phyloP scores from a whole-genome alignment of 2,797 vertebrate species.

The Cyclopterus lumpus region DNA sequence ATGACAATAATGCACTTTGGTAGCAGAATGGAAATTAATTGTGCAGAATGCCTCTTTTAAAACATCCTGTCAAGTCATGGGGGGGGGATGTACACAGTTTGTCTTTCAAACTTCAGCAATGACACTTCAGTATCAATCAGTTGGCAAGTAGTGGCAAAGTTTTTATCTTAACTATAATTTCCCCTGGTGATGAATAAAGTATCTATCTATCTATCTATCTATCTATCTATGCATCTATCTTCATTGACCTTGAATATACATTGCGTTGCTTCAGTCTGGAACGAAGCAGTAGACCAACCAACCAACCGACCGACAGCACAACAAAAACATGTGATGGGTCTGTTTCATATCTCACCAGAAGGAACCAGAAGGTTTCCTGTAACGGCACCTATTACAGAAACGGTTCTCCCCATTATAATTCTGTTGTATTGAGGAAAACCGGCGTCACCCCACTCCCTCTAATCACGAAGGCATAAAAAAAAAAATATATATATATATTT shows the following conservation, averaged over 20 bases:
- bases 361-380: not conserved
- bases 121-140: conserved; percentile 23
- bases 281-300: not conserved
- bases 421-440: not conserved
- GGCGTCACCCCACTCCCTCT: not conserved
- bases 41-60: conserved; percentile 25
- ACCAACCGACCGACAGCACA: not conserved
- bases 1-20: conserved; percentile 51
- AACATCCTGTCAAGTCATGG: conserved; percentile 15
- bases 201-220: too few relatives aligned
- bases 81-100: not conserved
- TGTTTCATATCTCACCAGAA: too few relatives aligned
- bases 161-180: too few relatives aligned
- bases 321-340: not conserved
- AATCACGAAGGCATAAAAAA: conserved; percentile 25
- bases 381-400: not conserved
- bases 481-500: not conserved
- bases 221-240: too few relatives aligned
- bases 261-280: not conserved
- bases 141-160: not conserved
- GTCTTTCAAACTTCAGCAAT: conserved; percentile 32
- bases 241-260: not conserved
- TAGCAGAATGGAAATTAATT: conserved; percentile 61
- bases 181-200: too few relatives aligned
- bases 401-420: not conserved